Evolutionary conservation across 2,113 vertebrate species (phyloP).

Genomic region (Rhinoderma darwinii): DNA sequence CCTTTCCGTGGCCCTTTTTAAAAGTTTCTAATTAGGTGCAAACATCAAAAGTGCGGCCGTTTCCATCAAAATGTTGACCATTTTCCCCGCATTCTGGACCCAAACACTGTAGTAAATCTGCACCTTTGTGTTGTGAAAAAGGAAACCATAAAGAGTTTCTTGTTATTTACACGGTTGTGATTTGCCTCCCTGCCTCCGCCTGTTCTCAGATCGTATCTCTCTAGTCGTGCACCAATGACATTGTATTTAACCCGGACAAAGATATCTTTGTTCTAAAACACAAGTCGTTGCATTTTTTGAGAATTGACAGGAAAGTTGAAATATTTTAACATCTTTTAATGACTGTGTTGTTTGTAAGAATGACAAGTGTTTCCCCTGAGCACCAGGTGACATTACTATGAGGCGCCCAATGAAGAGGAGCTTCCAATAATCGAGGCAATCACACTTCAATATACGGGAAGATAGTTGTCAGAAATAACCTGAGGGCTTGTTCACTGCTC

Average conservation of each 20-base stretch:
- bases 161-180: conserved; percentile 11
- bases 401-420: not conserved
- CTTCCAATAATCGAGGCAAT: not conserved
- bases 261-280: not conserved
- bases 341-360: not conserved
- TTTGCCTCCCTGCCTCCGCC: not conserved
- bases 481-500: not conserved
- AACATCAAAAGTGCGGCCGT: too few species aligned
- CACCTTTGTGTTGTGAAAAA: not conserved
- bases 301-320: conserved; percentile 20
- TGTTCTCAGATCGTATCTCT: conserved; percentile 23
- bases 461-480: not conserved
- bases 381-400: not conserved
- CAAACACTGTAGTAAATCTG: not conserved
- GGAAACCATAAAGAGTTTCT: not conserved
- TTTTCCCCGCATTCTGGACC: too few species aligned
- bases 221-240: too few species aligned
- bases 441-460: not conserved
- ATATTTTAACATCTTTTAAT: conserved; percentile 32
- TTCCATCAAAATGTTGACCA: too few species aligned
- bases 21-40: too few species aligned
- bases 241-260: conserved; percentile 8
- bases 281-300: not conserved
- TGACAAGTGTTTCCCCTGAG: not conserved
- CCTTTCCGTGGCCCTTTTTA: too few species aligned